Conservation (phyloP, 92 coral and sea anemone species). For the Epizoanthus rinbou region DNA sequence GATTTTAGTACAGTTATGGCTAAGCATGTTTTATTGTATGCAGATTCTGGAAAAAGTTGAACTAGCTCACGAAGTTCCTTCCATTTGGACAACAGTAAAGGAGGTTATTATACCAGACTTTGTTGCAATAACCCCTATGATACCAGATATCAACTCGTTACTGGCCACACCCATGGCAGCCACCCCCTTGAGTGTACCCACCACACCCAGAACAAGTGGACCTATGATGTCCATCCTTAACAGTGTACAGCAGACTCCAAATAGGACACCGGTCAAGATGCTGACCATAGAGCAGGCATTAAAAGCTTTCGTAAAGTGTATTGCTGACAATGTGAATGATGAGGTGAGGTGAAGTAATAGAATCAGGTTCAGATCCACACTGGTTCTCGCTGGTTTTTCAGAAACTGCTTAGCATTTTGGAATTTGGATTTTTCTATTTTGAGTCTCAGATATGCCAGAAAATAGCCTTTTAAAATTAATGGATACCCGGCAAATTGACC, state of each 20-base stretch:
- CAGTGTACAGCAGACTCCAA: not conserved
- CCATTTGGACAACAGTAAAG: conserved; percentile 23
- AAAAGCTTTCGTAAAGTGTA: conserved; percentile 2
- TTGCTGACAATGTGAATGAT: conserved; percentile 10
- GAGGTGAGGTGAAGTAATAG: not conserved
- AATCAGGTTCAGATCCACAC: too few species aligned
- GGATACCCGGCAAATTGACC: too few species aligned
- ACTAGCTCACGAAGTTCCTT: conserved; percentile 14
- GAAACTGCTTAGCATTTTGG: too few species aligned
- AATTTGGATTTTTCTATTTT: too few species aligned
- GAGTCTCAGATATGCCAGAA: too few species aligned
- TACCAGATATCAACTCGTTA: not conserved
- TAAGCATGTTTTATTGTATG: conserved; percentile 23
- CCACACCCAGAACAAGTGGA: not conserved
- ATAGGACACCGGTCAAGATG: not conserved
- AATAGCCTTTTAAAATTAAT: too few species aligned
- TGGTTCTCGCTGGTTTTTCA: too few species aligned
- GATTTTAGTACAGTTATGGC: not conserved
- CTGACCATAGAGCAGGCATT: not conserved
- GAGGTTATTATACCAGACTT: conserved; percentile 43
- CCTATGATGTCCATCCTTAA: not conserved
- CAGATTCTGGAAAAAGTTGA: conserved; percentile 51
- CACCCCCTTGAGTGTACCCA: not conserved
- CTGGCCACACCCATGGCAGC: not conserved
- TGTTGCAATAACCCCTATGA: not conserved